Conservation (phyloP, 2,113 vertebrate species). For the Xenopus laevis region DNA sequence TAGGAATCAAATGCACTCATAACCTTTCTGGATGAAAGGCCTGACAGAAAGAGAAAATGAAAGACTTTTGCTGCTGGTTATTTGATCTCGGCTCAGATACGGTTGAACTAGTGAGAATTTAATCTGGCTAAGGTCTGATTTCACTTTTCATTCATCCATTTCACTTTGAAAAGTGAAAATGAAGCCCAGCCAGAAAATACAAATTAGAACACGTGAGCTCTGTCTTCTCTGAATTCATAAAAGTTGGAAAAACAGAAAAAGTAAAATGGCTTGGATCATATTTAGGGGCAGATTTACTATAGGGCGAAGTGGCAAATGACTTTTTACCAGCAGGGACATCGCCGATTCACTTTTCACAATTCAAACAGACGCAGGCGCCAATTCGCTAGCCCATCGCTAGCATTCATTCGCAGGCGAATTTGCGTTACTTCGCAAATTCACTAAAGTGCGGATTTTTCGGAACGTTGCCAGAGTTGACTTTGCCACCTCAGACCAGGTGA, state of each 20-base stretch:
- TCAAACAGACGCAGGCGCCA: no score
- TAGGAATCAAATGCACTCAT: conserved; percentile 46
- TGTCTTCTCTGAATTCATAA: neutral
- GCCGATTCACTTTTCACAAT: no score
- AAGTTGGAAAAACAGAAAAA: neutral
- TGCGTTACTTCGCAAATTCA: no score
- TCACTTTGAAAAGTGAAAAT: conserved; percentile 6
- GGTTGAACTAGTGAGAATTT: neutral
- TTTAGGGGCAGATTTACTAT: no score
- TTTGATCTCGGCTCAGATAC: neutral
- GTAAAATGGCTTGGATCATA: no score
- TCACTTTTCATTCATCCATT: conserved; percentile 5
- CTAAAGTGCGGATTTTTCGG: no score
- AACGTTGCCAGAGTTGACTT: no score
- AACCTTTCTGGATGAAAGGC: conserved; percentile 47
- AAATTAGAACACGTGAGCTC: neutral
- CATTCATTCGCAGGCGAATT: no score
- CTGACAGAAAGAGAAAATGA: conserved; percentile 43
- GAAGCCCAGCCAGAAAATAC: neutral
- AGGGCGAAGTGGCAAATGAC: no score
- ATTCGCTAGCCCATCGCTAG: no score
- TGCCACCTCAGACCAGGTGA: no score
- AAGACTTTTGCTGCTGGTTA: conserved; percentile 4
- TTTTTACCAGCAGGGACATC: no score
- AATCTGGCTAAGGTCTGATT: conserved; percentile 7